These are phyloP conservation scores for Typhlichthys subterraneus DNA, from an alignment of 2,797 vertebrate species.

Conservation along the genomic window DNA sequence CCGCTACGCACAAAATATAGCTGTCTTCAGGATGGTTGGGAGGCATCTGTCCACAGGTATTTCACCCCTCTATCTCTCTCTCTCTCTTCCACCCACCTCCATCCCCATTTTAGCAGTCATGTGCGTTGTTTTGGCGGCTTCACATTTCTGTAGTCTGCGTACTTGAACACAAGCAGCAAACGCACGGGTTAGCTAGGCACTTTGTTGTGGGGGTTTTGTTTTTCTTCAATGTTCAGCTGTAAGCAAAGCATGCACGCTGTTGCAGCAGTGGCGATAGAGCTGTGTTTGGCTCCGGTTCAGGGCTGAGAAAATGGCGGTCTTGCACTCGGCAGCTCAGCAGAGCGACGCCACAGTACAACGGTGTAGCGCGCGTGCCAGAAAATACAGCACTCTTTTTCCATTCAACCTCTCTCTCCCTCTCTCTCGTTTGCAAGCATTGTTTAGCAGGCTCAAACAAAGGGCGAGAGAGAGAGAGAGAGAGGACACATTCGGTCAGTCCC, in stretches of 20 bases:
- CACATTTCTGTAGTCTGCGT: constrained; percentile 25
- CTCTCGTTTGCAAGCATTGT: no score
- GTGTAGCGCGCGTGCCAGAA: constrained; percentile 50
- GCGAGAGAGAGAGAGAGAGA: not conserved
- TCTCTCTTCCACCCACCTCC: constrained; percentile 15
- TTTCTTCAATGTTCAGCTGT: constrained; percentile 24
- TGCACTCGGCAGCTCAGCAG: constrained; percentile 75
- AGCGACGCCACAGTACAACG: constrained; percentile 77
- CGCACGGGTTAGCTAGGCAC: constrained; percentile 48
- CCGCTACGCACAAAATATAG: constrained; percentile 82
- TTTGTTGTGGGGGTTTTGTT: constrained; percentile 47
- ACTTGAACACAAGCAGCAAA: constrained; percentile 22
- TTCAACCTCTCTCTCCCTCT: constrained; percentile 25
- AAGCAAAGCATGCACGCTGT: constrained; percentile 37
- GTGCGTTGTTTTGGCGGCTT: constrained; percentile 48
- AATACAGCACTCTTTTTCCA: constrained; percentile 55
- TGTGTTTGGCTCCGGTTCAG: constrained; percentile 85
- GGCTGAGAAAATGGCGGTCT: constrained; percentile 94
- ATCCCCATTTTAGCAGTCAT: constrained; percentile 13
- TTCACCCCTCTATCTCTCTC: constrained; percentile 56
- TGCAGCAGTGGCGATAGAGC: constrained; percentile 55
- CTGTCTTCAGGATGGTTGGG: constrained; percentile 86
- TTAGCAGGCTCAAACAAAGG: no score
- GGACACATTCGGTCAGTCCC: constrained; percentile 36
- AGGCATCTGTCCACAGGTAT: constrained; percentile 88